phyloP scores from a whole-genome alignment of 2,888 invertebrate species.

The Pecten maximus region DNA sequence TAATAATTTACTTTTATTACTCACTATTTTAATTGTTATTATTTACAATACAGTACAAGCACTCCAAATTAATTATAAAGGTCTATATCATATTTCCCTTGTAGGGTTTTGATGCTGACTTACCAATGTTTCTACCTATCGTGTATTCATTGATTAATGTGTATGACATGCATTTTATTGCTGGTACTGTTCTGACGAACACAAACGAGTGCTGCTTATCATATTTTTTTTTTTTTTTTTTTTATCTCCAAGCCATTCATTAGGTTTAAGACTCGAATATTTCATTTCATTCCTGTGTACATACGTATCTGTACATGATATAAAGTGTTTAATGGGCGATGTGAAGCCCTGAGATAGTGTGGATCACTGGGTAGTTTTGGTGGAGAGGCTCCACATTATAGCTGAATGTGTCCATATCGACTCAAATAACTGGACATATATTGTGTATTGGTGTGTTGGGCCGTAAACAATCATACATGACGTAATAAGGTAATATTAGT shows the following conservation, averaged over 20 bases:
- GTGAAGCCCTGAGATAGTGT: background rate
- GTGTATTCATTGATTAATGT: background rate
- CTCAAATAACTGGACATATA: background rate
- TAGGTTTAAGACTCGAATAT: background rate
- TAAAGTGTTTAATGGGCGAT: background rate
- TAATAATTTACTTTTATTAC: background rate
- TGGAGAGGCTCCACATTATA: background rate
- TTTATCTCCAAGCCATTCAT: background rate
- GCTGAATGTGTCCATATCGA: background rate
- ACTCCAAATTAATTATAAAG: background rate
- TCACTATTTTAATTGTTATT: background rate
- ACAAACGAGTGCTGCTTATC: background rate
- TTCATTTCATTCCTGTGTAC: background rate
- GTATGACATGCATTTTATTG: background rate
- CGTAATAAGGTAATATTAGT: constrained; percentile 11
- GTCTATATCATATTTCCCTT: background rate
- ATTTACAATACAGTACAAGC: background rate
- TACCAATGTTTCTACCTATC: background rate
- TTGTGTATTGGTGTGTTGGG: background rate
- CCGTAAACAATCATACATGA: background rate
- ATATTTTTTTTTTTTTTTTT: background rate
- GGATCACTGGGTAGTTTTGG: background rate
- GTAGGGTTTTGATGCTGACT: background rate
- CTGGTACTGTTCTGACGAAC: background rate
- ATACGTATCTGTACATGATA: background rate